Percentiles rank a stretch among this genome's conserved stretches.
Evolutionary conservation across 1,140 invertebrate genomes (phyloP).

Genomic region (Nasonia giraulti): DNA sequence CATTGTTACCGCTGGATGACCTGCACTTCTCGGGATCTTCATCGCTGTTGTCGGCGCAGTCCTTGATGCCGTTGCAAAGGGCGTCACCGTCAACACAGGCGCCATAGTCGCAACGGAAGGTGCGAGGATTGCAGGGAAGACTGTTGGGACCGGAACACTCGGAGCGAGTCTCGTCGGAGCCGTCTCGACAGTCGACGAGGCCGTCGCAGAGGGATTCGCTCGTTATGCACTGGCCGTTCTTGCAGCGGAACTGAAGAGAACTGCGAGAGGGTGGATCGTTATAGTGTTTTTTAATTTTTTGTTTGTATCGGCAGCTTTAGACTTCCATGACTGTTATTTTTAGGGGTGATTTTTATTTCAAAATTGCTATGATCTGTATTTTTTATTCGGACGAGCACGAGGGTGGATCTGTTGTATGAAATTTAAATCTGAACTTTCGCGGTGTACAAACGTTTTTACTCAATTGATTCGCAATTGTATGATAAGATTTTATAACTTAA

Average conservation of each 20-base stretch:
- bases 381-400: too few species aligned
- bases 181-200: conserved; percentile 73
- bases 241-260: conserved; percentile 60
- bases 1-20: conserved; percentile 25
- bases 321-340: not conserved
- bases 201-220: conserved; percentile 75
- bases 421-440: too few species aligned
- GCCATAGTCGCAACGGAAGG: conserved; percentile 78
- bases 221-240: conserved; percentile 65
- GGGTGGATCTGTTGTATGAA: too few species aligned
- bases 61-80: conserved; percentile 76
- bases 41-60: conserved; percentile 84
- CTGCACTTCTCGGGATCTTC: conserved; percentile 66
- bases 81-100: conserved; percentile 76
- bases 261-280: conserved; percentile 21
- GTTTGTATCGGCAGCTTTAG: not conserved
- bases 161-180: conserved; percentile 77
- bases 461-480: too few species aligned
- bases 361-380: too few species aligned
- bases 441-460: too few species aligned
- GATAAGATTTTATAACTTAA: too few species aligned
- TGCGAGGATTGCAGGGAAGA: conserved; percentile 68
- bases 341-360: too few species aligned
- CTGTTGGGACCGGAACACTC: conserved; percentile 69
- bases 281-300: not conserved